A percentile compares a stretch with the other conserved stretches of the same genome.
phyloP scores from a whole-genome alignment of 2,888 invertebrate genomes.

The Netelia inedita region DNA sequence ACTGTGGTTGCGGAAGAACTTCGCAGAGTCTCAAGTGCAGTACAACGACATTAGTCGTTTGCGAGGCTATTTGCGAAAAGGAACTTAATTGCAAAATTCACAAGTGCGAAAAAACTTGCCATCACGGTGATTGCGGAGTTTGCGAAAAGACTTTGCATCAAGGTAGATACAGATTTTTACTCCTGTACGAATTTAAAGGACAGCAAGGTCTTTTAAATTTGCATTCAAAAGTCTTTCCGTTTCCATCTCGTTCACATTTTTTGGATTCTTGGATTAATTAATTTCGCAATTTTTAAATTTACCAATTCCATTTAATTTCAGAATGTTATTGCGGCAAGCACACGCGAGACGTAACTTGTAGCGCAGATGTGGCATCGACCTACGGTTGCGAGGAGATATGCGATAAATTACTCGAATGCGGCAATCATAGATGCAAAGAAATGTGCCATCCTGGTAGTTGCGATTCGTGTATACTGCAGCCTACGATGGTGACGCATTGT shows the following conservation, averaged over 20 bases:
- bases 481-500: constrained; percentile 89
- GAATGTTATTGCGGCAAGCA: constrained; percentile 91
- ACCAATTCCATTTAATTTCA: constrained; percentile 74
- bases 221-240: neutral
- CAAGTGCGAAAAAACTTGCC: constrained; percentile 91
- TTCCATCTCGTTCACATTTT: neutral
- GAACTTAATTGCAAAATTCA: constrained; percentile 92
- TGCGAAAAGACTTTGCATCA: constrained; percentile 90
- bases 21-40: constrained; percentile 90
- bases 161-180: constrained; percentile 83
- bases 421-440: constrained; percentile 90
- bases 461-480: constrained; percentile 88
- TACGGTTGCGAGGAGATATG: constrained; percentile 89
- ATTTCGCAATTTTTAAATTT: constrained; percentile 4
- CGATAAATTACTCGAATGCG: constrained; percentile 88
- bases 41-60: constrained; percentile 90
- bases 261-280: neutral
- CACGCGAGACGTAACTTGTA: constrained; percentile 88
- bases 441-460: constrained; percentile 91
- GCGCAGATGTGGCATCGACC: constrained; percentile 85
- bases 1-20: constrained; percentile 93
- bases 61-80: constrained; percentile 91
- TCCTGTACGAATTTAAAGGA: neutral
- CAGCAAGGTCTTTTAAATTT: neutral
- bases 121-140: constrained; percentile 91